Percentiles rank a stretch among this genome's conserved stretches.
Conservation (phyloP, 2,113 vertebrate species). For the Eolophus roseicapilla region DNA sequence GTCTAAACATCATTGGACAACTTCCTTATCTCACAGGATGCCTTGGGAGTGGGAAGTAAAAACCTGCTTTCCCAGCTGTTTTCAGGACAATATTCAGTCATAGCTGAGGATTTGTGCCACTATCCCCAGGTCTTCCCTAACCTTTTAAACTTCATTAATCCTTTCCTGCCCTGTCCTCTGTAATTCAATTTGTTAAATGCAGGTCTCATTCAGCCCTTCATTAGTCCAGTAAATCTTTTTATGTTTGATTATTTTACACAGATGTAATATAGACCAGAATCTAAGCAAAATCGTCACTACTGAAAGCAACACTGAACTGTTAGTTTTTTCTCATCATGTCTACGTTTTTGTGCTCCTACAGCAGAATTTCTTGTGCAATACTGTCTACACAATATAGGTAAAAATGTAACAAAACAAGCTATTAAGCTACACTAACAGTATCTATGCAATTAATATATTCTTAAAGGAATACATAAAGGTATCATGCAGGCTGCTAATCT, state of each 20-base stretch:
- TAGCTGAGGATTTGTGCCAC: not conserved
- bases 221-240: not conserved
- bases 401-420: not conserved
- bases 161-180: not conserved
- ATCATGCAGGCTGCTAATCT: not conserved
- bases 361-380: not conserved
- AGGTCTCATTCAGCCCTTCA: not conserved
- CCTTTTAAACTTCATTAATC: constrained; percentile 4
- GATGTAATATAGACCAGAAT: not conserved
- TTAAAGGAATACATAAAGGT: not conserved
- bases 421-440: not conserved
- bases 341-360: not conserved
- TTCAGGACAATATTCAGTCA: not conserved
- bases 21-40: not conserved
- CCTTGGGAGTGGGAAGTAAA: not conserved
- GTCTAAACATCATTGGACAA: not conserved
- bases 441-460: not conserved
- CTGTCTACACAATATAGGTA: not conserved
- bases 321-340: not conserved
- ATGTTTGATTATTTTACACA: not conserved
- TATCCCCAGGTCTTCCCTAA: not conserved
- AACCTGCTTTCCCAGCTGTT: not conserved
- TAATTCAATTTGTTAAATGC: not conserved
- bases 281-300: not conserved
- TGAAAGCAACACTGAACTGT: not conserved